Conservation (phyloP, 2,888 invertebrate genomes). For the Abscondita cerata region DNA sequence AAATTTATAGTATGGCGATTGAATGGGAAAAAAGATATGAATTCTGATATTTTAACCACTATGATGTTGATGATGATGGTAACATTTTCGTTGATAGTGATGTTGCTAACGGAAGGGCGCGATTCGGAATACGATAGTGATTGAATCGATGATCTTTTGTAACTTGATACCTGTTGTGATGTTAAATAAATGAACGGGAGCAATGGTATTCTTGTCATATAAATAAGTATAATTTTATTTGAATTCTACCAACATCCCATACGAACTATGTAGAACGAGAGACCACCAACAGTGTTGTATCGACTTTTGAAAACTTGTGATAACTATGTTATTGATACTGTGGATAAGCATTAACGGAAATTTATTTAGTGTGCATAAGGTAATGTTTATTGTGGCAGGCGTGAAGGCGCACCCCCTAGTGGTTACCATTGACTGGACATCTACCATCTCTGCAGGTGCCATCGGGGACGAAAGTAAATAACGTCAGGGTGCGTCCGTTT, state of each 20-base stretch:
- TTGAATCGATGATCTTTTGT: no score
- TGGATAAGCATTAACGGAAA: constrained; percentile 25
- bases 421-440: constrained; percentile 27
- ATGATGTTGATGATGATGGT: no score
- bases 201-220: constrained; percentile 13
- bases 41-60: no score
- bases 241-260: constrained; percentile 7
- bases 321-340: constrained; percentile 21
- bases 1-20: no score
- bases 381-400: constrained; percentile 29
- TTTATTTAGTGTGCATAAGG: constrained; percentile 28
- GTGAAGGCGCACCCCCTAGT: constrained; percentile 31
- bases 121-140: no score
- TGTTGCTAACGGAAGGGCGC: no score
- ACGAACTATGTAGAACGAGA: constrained; percentile 4
- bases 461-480: constrained; percentile 30
- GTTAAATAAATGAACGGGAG: constrained; percentile 10
- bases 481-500: constrained; percentile 22
- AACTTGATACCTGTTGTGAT: constrained; percentile 2
- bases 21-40: no score
- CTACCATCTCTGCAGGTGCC: constrained; percentile 26
- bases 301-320: constrained; percentile 7
- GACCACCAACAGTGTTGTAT: constrained; percentile 9
- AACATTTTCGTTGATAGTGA: no score
- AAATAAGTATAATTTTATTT: constrained; percentile 18